These are phyloP conservation scores for Conus betulinus DNA, from an alignment of 1,140 invertebrate genomes.

Conservation along the genomic window DNA sequence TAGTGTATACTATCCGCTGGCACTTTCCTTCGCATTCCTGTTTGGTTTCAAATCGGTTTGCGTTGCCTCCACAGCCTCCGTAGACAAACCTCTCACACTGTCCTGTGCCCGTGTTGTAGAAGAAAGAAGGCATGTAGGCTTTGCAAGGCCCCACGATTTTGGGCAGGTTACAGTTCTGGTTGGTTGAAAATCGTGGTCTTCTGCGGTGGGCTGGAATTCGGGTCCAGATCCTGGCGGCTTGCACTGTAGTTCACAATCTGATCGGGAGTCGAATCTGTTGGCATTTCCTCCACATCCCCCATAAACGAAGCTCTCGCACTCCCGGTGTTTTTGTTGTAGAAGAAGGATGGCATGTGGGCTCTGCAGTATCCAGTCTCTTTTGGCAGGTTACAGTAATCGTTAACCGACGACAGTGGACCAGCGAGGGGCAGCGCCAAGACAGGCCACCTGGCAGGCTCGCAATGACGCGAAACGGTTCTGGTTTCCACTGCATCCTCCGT, in stretches of 20 bases:
- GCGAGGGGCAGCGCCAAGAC: conserved; percentile 43
- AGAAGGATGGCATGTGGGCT: conserved; percentile 68
- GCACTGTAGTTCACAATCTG: conserved; percentile 77
- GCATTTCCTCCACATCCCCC: conserved; percentile 83
- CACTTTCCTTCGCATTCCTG: conserved; percentile 71
- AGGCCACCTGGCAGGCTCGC: conserved; percentile 74
- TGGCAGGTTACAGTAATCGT: conserved; percentile 45
- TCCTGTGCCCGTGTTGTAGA: conserved; percentile 77
- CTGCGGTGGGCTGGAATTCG: not conserved
- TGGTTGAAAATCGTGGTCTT: not conserved
- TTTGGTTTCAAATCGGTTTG: conserved; percentile 81
- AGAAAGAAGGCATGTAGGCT: conserved; percentile 69
- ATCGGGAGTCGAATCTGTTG: conserved; percentile 81
- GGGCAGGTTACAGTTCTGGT: conserved; percentile 46
- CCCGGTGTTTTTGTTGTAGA: conserved; percentile 77
- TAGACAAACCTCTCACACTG: conserved; percentile 81
- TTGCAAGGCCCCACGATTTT: conserved; percentile 42
- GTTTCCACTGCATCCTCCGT: conserved; percentile 79
- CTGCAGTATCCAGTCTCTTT: conserved; percentile 42
- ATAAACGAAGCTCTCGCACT: conserved; percentile 81
- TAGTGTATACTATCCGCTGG: not conserved
- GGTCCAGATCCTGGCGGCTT: conserved; percentile 53
- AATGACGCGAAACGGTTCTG: conserved; percentile 78
- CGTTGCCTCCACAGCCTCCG: conserved; percentile 83
- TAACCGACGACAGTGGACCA: not conserved